Conservation (phyloP, 2,797 vertebrate genomes). For the Pseudochirops cupreus region DNA sequence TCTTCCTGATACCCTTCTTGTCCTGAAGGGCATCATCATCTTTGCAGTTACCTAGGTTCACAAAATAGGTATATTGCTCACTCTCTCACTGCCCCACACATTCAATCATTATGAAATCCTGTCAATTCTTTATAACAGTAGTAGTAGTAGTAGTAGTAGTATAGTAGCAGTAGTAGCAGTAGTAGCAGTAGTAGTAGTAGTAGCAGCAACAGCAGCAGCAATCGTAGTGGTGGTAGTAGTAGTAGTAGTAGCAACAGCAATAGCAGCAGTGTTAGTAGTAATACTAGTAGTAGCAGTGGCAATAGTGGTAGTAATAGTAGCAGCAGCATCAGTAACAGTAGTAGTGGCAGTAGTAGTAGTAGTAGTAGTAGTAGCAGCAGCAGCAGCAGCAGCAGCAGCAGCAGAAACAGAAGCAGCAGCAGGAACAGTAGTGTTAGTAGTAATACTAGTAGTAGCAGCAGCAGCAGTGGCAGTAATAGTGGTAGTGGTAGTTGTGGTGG, state of each 20-base stretch:
- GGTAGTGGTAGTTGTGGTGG: background rate
- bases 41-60: background rate
- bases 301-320: background rate
- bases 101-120: background rate
- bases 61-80: background rate
- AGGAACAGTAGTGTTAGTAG: background rate
- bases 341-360: background rate
- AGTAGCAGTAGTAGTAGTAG: too few species aligned
- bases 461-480: background rate
- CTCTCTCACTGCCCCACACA: background rate
- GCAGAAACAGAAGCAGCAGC: background rate
- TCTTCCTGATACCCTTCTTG: background rate
- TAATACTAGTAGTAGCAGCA: background rate
- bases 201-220: background rate
- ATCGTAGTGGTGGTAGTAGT: too few species aligned
- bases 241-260: background rate
- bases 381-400: background rate
- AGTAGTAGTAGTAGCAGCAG: background rate
- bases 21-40: background rate
- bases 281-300: too few species aligned
- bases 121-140: background rate
- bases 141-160: background rate
- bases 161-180: background rate
- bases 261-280: too few species aligned
- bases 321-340: background rate